phyloP scores from a whole-genome alignment of 2,113 vertebrate genomes.

The Clarias magur region DNA sequence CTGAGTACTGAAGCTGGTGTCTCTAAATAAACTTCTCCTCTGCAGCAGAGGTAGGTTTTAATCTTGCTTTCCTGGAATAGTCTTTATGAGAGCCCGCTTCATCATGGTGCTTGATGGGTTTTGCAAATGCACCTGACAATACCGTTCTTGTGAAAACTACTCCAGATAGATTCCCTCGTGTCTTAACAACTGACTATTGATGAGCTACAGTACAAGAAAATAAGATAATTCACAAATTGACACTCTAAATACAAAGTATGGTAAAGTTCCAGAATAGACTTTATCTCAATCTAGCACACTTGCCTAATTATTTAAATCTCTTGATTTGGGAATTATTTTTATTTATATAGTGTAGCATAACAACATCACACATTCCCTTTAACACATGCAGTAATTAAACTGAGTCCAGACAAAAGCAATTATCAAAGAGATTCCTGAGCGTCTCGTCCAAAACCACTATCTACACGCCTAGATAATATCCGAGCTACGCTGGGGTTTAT shows the following conservation, averaged over 20 bases:
- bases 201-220: neutral
- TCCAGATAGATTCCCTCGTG: too few species aligned
- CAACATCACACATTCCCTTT: neutral
- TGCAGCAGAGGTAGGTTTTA: too few species aligned
- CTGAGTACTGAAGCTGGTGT: too few species aligned
- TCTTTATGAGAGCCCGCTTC: too few species aligned
- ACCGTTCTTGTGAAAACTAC: too few species aligned
- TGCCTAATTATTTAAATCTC: neutral
- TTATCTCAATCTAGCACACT: neutral
- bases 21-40: too few species aligned
- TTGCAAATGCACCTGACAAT: too few species aligned
- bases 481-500: constrained; percentile 50
- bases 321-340: constrained; percentile 3
- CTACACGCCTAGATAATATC: constrained; percentile 39
- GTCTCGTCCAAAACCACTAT: constrained; percentile 36
- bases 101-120: too few species aligned
- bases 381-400: constrained; percentile 16
- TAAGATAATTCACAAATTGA: neutral
- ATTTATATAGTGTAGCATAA: neutral
- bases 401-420: constrained; percentile 26
- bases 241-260: neutral
- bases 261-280: neutral
- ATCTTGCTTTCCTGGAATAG: too few species aligned
- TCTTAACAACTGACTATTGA: too few species aligned
- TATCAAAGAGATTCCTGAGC: constrained; percentile 29